phyloP scores from a whole-genome alignment of 2,888 invertebrate genomes.

The Coremacera marginata region DNA sequence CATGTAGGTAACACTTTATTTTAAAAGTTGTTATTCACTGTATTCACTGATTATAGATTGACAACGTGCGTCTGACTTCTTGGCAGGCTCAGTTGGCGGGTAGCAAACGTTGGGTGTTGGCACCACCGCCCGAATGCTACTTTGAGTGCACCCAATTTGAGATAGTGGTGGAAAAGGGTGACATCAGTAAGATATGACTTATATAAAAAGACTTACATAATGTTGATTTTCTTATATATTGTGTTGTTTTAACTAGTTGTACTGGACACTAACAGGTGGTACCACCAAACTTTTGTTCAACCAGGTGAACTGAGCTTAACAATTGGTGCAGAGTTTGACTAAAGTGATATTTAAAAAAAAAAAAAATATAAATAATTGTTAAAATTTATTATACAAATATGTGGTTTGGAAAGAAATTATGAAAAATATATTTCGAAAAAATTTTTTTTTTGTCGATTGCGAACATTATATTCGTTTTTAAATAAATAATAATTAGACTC shows the following conservation, averaged over 20 bases:
- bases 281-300: slow-evolving; percentile 89
- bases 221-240: not conserved
- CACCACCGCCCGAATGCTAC: slow-evolving; percentile 93
- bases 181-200: slow-evolving; percentile 80
- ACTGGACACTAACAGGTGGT: slow-evolving; percentile 95
- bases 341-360: slow-evolving; percentile 52
- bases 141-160: slow-evolving; percentile 75
- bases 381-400: no score
- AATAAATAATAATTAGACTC: no score
- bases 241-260: slow-evolving; percentile 78
- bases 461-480: no score
- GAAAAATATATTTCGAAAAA: no score
- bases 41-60: slow-evolving; percentile 76
- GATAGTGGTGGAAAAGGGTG: slow-evolving; percentile 84
- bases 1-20: slow-evolving; percentile 76
- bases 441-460: no score
- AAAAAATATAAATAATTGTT: not conserved
- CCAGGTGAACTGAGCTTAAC: slow-evolving; percentile 93
- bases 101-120: slow-evolving; percentile 87
- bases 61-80: slow-evolving; percentile 92
- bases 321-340: slow-evolving; percentile 96
- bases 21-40: no score
- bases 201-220: not conserved
- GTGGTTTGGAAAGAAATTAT: no score
- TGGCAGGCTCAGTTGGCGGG: slow-evolving; percentile 98